These are phyloP conservation scores for Tricholaema leucomelas DNA, from an alignment of 2,113 vertebrate species.

Conservation along the genomic window DNA sequence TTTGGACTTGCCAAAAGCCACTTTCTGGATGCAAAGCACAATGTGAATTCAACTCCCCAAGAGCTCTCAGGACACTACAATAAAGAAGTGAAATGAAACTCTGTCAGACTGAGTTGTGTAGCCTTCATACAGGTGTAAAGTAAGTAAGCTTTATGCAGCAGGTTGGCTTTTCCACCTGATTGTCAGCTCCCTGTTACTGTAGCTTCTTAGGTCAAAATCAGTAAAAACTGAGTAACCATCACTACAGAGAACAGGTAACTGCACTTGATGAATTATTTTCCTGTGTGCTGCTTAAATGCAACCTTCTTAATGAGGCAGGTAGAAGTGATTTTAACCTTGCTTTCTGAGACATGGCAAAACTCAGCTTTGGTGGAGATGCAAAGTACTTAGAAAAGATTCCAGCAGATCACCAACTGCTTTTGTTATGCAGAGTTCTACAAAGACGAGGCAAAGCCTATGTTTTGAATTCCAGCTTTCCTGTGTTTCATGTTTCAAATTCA, in stretches of 20 bases:
- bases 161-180: neutral
- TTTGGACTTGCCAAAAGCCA: neutral
- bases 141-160: neutral
- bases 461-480: neutral
- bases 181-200: neutral
- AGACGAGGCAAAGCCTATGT: neutral
- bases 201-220: neutral
- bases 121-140: neutral
- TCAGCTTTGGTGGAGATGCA: neutral
- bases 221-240: neutral
- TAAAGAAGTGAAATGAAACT: constrained; percentile 8
- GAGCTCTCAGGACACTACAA: neutral
- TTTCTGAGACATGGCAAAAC: neutral
- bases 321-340: neutral
- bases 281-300: neutral
- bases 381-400: neutral
- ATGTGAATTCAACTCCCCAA: neutral
- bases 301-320: neutral
- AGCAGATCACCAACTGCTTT: neutral
- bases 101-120: neutral
- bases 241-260: neutral
- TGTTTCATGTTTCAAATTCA: neutral
- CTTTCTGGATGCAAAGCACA: neutral
- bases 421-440: neutral
- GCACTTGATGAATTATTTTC: neutral